Conservation (phyloP, 2,797 vertebrate genomes). For the Centropyge bicolor region DNA sequence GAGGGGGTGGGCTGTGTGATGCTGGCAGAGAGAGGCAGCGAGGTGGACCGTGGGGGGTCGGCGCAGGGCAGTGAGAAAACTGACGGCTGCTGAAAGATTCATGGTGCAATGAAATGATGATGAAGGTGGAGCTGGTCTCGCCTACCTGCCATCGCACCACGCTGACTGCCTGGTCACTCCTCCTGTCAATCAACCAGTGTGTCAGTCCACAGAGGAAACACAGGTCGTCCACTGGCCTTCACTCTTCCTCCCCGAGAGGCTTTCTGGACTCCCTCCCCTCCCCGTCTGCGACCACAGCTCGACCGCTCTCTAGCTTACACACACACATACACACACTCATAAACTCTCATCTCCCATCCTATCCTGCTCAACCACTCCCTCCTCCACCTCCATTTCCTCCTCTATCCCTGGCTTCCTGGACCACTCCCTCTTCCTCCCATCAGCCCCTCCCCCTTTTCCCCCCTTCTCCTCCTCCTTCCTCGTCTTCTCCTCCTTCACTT, state of each 20-base stretch:
- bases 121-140: conserved; percentile 62
- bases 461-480: not conserved
- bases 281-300: conserved; percentile 17
- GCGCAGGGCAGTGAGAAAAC: conserved; percentile 37
- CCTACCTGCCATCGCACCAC: conserved; percentile 85
- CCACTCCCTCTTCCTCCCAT: conserved; percentile 38
- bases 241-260: conserved; percentile 48
- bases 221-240: conserved; percentile 49
- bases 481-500: conserved; percentile 5
- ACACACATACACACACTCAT: not conserved
- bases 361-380: conserved; percentile 45
- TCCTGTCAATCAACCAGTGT: conserved; percentile 70
- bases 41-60: conserved; percentile 46
- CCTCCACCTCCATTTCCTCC: conserved; percentile 38
- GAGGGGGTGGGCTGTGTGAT: not conserved
- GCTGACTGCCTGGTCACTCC: conserved; percentile 50
- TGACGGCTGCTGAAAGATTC: conserved; percentile 76
- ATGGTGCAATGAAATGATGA: conserved; percentile 54
- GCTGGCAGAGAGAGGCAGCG: conserved; percentile 2
- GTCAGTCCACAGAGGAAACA: conserved; percentile 53
- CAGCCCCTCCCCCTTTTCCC: conserved; percentile 9
- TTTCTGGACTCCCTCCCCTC: conserved; percentile 57
- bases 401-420: conserved; percentile 30
- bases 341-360: conserved; percentile 21
- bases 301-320: conserved; percentile 32